Conservation (phyloP, 2,113 vertebrate species). For the Sinocyclocheilus anshuiensis region DNA sequence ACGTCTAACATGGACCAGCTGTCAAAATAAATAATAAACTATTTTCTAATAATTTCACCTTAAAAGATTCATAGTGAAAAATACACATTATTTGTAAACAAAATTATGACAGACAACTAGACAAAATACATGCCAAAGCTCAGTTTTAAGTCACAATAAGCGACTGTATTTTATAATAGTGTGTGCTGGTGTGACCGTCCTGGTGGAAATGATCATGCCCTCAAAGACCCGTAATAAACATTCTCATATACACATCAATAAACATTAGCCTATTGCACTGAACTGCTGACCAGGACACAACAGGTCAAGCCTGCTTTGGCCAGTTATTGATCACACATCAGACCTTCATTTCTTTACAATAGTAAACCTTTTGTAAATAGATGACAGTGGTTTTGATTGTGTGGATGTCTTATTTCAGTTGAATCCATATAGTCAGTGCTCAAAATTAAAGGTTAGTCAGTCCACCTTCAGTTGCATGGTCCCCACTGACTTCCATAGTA, state of each 20-base stretch:
- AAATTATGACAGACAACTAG: background rate
- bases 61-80: background rate
- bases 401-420: background rate
- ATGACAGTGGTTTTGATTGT: background rate
- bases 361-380: background rate
- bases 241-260: conserved; percentile 17
- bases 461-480: too few relatives aligned
- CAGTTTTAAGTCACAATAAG: background rate
- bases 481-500: too few relatives aligned
- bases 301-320: conserved; percentile 2
- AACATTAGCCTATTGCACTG: background rate
- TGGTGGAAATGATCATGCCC: background rate
- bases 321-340: conserved; percentile 25
- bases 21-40: background rate
- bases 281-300: conserved; percentile 20
- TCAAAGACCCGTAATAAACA: conserved; percentile 16
- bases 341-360: background rate
- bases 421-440: background rate
- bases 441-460: background rate
- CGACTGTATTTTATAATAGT: background rate
- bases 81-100: background rate
- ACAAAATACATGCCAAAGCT: background rate
- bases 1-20: background rate
- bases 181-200: background rate
- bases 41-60: background rate